Conservation (phyloP, 2,113 vertebrate genomes). For the Solenodon paradoxus region DNA sequence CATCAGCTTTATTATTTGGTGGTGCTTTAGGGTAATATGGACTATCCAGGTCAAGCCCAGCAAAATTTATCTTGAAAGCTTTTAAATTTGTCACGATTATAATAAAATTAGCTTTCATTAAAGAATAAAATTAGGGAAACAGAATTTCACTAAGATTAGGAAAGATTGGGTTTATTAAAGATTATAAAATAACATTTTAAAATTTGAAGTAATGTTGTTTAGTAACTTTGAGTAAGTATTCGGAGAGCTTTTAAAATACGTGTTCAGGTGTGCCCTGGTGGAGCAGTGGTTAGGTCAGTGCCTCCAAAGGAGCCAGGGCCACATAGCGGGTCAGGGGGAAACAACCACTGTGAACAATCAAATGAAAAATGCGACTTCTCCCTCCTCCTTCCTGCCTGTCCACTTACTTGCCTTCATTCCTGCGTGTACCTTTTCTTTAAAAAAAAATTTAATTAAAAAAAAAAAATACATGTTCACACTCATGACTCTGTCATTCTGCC, state of each 20-base stretch:
- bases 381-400: no score
- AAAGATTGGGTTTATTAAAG: background rate
- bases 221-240: background rate
- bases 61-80: background rate
- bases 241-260: background rate
- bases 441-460: no score
- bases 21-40: background rate
- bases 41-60: background rate
- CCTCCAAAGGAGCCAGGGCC: no score
- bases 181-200: background rate
- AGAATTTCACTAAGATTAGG: slow-evolving; percentile 28
- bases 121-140: background rate
- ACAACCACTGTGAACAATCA: no score
- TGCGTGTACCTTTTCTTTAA: no score
- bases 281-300: no score
- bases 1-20: background rate
- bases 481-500: background rate
- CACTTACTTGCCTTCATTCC: no score
- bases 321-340: no score
- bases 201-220: background rate
- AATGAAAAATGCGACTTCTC: no score
- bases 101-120: background rate
- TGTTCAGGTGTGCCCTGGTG: no score
- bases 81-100: background rate
- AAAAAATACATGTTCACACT: background rate